Percentiles rank a stretch among this genome's conserved stretches.
phyloP scores from a whole-genome alignment of 2,888 invertebrate genomes.

The Parelbella ahira region DNA sequence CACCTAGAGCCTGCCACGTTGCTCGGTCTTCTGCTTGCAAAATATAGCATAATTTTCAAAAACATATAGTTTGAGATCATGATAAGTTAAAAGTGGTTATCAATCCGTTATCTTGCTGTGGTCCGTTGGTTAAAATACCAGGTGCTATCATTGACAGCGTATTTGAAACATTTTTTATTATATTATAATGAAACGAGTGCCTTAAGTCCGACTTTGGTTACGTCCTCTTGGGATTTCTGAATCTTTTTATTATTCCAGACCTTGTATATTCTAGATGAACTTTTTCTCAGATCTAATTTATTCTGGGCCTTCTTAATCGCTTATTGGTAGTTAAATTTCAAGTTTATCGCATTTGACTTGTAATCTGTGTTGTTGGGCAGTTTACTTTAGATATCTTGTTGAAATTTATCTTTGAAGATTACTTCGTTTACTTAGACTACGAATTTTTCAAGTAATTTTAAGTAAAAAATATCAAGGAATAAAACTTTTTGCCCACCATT shows the following conservation, averaged over 20 bases:
- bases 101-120: too few species aligned
- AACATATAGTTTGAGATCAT: too few species aligned
- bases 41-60: too few species aligned
- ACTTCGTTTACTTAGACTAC: conserved; percentile 5
- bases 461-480: too few species aligned
- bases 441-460: background rate
- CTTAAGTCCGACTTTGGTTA: conserved; percentile 4
- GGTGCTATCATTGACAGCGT: too few species aligned
- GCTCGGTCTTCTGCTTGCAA: too few species aligned
- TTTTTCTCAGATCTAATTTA: conserved; percentile 18
- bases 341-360: conserved; percentile 14
- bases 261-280: conserved; percentile 19
- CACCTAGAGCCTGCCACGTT: too few species aligned
- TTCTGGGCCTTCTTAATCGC: conserved; percentile 17
- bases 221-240: conserved; percentile 3
- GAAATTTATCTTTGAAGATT: conserved; percentile 11
- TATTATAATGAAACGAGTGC: conserved; percentile 1
- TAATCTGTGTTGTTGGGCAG: conserved; percentile 11
- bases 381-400: conserved; percentile 11
- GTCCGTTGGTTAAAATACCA: too few species aligned
- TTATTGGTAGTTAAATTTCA: conserved; percentile 22
- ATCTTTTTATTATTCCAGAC: conserved; percentile 18
- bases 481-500: too few species aligned
- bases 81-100: too few species aligned
- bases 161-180: too few species aligned